Conservation (phyloP, 2,797 vertebrate species). For the Scarus forsteni region DNA sequence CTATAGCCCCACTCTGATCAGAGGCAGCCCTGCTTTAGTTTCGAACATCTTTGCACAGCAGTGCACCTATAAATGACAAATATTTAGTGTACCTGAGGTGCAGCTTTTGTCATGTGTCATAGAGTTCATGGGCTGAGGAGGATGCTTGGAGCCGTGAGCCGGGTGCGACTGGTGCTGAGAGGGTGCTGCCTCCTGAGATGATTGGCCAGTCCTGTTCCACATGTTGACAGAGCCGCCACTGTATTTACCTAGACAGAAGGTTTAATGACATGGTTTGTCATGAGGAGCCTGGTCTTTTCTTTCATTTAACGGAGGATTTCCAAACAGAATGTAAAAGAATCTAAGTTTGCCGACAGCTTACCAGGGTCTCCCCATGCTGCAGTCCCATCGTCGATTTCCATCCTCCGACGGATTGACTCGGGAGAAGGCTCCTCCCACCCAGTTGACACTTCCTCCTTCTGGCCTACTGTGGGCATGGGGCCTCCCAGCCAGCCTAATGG, state of each 20-base stretch:
- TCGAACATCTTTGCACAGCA: too few species aligned
- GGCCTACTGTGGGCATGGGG: slow-evolving; percentile 84
- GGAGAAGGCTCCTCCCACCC: slow-evolving; percentile 99
- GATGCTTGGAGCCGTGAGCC: slow-evolving; percentile 62
- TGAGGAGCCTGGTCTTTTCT: neutral
- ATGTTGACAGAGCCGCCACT: slow-evolving; percentile 91
- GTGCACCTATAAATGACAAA: neutral
- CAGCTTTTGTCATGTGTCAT: slow-evolving; percentile 66
- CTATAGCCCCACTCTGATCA: too few species aligned
- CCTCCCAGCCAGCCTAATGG: slow-evolving; percentile 92
- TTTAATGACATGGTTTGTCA: neutral
- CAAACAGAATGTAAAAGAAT: neutral
- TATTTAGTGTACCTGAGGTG: slow-evolving; percentile 64
- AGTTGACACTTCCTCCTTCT: slow-evolving; percentile 89
- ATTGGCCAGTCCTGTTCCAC: slow-evolving; percentile 92
- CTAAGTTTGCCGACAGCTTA: slow-evolving; percentile 67
- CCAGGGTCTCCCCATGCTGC: slow-evolving; percentile 97
- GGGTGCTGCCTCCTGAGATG: slow-evolving; percentile 87
- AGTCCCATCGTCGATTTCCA: slow-evolving; percentile 98
- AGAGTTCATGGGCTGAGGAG: slow-evolving; percentile 70
- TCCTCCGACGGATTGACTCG: slow-evolving; percentile 93
- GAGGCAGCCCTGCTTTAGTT: too few species aligned
- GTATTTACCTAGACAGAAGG: slow-evolving; percentile 85
- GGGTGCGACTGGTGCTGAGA: slow-evolving; percentile 69
- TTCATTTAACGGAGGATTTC: neutral